These are phyloP conservation scores for Perdita meconis DNA, from an alignment of 2,888 invertebrate species.

Conservation along the genomic window DNA sequence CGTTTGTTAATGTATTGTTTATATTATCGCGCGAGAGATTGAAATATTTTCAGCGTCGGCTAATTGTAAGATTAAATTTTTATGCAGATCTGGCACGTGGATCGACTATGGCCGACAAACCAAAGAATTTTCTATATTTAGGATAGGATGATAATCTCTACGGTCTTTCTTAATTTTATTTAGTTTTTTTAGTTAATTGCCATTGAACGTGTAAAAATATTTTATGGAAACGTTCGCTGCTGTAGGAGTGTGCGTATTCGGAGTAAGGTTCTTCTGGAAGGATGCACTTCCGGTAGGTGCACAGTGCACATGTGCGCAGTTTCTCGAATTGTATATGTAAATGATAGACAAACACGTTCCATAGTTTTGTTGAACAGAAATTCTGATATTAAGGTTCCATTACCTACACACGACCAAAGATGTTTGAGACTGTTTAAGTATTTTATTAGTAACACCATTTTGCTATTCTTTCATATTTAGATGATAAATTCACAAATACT, in stretches of 20 bases:
- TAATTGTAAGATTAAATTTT: conserved; percentile 9
- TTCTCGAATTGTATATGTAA: neutral
- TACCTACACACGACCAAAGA: conserved; percentile 38
- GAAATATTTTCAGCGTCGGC: neutral
- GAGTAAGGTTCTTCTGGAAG: neutral
- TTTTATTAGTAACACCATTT: neutral
- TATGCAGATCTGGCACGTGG: neutral
- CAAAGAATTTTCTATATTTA: conserved; percentile 43
- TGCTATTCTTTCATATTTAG: neutral
- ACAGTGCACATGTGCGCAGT: conserved; percentile 11
- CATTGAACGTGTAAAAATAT: neutral
- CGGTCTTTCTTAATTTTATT: neutral
- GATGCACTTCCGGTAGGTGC: conserved; percentile 43
- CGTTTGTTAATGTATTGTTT: neutral
- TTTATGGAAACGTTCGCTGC: no score
- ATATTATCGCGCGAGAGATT: neutral
- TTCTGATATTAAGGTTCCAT: neutral
- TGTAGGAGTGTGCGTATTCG: neutral
- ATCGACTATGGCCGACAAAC: conserved; percentile 3
- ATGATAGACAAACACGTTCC: neutral
- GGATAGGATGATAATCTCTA: neutral
- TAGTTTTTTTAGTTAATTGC: neutral
- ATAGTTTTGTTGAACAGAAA: neutral
- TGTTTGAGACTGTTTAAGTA: neutral
- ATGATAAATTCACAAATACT: neutral